Evolutionary conservation across 2,888 invertebrate species (phyloP), one percentile per base, ranked within the genome.

Genomic region (Polia nebulosa): DNA sequence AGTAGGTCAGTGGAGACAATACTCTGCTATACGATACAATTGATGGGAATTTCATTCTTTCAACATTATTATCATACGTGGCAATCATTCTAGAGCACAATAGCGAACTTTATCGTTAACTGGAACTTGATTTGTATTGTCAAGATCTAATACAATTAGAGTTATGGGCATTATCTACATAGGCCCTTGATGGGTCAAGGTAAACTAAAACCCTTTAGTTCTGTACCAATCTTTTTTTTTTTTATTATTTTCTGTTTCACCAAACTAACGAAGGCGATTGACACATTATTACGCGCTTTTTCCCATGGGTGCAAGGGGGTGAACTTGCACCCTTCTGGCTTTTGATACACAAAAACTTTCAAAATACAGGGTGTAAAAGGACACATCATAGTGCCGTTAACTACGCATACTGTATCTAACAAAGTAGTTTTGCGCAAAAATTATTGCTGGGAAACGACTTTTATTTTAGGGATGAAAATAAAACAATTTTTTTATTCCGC

Each of bases 1-100:
- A 61, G 25, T 52, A 34, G 47, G 69, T 47, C 39, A 64, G 1
- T 44, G 11, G 20, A 72, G 41, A 60, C 22, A 58, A 58, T 72
- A 29, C 17, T 22, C 34, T 17, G 3, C 13, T 49, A 1, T 7
- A 27, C 9, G 5, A 47, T 22, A 74, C 55, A 65, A 55, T 53
- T 25, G 25, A 20, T 75, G 75, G 17, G 75, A 71, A 71, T 34
- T 11, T 34, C 36, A 49, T 22, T 62, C 27, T 55, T 47, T 29
- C 20, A 20, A 47, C 17, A 47, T 47, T 17, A 34, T 39, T 36
- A n/a, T 66, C 20, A 15, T 20, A 53, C 22, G 4, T 15, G 0
- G 53, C 7, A 27, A 73, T 73, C 8, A 0, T 25, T 53, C 17
- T 63, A 1, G 25, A 45, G n/a, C 20, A 32, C 29, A 73, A 13